These are phyloP conservation scores for Tiliacea aurago DNA, from an alignment of 2,888 invertebrate species.

Conservation along the genomic window DNA sequence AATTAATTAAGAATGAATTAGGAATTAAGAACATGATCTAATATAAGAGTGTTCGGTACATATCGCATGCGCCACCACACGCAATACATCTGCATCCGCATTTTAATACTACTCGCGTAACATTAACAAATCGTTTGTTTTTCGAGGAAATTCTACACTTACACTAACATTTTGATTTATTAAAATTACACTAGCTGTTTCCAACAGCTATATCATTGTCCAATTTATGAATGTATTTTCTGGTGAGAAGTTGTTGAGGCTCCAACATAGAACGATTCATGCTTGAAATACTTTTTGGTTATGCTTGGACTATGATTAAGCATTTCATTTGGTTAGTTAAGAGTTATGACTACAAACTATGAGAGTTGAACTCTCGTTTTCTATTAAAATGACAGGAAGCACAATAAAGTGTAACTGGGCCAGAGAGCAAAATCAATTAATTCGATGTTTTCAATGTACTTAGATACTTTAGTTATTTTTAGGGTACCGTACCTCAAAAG, in stretches of 20 bases:
- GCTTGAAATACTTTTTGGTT: constrained; percentile 3
- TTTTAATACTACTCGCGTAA: constrained; percentile 72
- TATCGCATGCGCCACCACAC: constrained; percentile 52
- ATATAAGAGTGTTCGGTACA: constrained; percentile 44
- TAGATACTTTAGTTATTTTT: no score
- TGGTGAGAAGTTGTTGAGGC: constrained; percentile 20
- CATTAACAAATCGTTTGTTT: constrained; percentile 71
- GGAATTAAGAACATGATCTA: constrained; percentile 61
- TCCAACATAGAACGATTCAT: constrained; percentile 7
- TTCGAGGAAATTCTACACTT: constrained; percentile 69
- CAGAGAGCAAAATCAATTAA: not conserved
- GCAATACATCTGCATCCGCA: constrained; percentile 70
- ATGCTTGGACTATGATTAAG: not conserved
- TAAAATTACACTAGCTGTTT: constrained; percentile 34
- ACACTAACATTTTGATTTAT: constrained; percentile 47
- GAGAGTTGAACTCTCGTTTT: constrained; percentile 6
- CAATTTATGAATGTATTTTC: constrained; percentile 13
- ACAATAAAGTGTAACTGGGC: not conserved
- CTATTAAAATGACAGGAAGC: not conserved
- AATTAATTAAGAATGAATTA: constrained; percentile 48
- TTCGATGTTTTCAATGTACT: no score
- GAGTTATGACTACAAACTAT: not conserved
- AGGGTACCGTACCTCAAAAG: no score
- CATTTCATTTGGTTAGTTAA: not conserved
- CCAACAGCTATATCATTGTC: constrained; percentile 38